phyloP scores from a whole-genome alignment of 2,113 vertebrate genomes.

The Orthonyx spaldingii region DNA sequence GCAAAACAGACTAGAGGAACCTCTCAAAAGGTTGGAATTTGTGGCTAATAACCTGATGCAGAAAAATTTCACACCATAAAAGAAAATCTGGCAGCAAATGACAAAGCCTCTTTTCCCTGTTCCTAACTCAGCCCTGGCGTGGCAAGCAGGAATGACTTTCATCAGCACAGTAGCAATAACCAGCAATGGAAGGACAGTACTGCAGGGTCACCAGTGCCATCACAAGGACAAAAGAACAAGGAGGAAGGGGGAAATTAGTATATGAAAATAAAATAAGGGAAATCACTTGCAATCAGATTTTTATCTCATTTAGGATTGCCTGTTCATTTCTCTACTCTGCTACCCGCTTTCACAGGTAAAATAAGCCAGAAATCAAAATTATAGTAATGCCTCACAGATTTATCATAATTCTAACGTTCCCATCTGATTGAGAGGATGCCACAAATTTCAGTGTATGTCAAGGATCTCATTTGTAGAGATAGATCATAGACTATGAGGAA shows the following conservation, averaged over 20 bases:
- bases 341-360: neutral
- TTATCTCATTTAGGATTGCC: neutral
- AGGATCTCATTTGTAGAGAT: neutral
- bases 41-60: neutral
- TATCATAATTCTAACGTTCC: neutral
- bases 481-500: neutral
- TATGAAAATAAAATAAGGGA: neutral
- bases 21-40: neutral
- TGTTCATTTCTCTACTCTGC: neutral
- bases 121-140: neutral
- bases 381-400: neutral
- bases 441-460: neutral
- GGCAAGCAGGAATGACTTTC: neutral
- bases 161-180: neutral
- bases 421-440: neutral
- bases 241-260: neutral
- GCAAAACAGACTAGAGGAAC: neutral
- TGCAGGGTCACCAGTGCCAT: neutral
- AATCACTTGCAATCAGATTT: constrained; percentile 12
- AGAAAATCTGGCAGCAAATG: neutral
- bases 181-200: neutral
- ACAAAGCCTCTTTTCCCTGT: neutral
- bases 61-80: neutral
- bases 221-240: neutral
- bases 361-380: neutral